A percentile compares a stretch with the other conserved stretches of the same genome.
These are phyloP conservation scores for Hypselothyrea guttata DNA, from an alignment of 2,888 invertebrate species.

Conservation along the genomic window DNA sequence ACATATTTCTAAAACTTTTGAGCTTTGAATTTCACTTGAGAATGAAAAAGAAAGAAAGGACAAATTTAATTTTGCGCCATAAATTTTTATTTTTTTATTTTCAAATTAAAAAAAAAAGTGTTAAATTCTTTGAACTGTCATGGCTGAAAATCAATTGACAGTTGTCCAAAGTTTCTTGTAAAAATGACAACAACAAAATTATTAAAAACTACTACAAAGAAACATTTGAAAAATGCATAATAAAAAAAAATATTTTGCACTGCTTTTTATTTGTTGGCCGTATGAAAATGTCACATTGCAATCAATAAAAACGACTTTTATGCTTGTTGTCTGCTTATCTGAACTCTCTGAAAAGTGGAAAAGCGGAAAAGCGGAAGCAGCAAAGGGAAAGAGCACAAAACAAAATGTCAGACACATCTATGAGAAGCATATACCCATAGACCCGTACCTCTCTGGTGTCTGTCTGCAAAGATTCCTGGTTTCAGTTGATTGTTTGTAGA, in stretches of 20 bases:
- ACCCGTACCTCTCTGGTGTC: not conserved
- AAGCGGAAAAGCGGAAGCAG: not conserved
- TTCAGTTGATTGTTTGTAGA: conserved; percentile 33
- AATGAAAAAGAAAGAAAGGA: too few relatives aligned
- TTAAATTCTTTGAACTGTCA: not conserved
- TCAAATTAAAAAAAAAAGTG: not conserved
- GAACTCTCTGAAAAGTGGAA: conserved; percentile 6
- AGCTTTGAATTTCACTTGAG: too few relatives aligned
- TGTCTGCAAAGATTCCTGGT: not conserved
- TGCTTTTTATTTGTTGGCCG: not conserved
- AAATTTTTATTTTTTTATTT: too few relatives aligned
- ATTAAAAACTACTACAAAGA: too few relatives aligned
- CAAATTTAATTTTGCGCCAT: too few relatives aligned
- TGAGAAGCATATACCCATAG: not conserved
- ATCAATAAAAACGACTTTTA: conserved; percentile 50
- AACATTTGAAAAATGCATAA: not conserved
- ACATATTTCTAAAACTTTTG: too few relatives aligned
- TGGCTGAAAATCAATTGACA: not conserved
- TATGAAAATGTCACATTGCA: conserved; percentile 40
- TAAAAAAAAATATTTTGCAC: not conserved
- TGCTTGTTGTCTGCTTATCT: conserved; percentile 16
- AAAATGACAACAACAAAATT: too few relatives aligned
- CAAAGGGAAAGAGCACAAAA: not conserved
- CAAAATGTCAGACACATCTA: too few relatives aligned
- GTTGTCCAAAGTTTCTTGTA: not conserved